These are phyloP conservation scores for Ophion slaviceki DNA, from an alignment of 2,888 invertebrate species.

Conservation along the genomic window DNA sequence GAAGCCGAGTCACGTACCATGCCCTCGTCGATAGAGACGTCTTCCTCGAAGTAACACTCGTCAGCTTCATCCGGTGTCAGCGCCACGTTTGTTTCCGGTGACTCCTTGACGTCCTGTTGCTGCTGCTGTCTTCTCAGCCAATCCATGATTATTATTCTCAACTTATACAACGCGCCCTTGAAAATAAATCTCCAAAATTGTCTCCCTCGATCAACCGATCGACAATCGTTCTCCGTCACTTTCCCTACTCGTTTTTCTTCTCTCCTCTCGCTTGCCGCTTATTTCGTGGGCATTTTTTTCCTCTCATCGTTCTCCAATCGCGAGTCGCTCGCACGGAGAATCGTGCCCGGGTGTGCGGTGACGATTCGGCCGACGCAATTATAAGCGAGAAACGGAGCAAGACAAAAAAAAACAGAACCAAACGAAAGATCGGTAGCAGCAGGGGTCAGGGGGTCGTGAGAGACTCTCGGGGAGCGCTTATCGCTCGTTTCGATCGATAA, in stretches of 20 bases:
- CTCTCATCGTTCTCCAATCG: conserved; percentile 18
- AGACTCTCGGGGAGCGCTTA: conserved; percentile 58
- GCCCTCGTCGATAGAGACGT: conserved; percentile 80
- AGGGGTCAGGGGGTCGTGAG: conserved; percentile 54
- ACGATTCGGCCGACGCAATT: conserved; percentile 35
- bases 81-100: conserved; percentile 73
- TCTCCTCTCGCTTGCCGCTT: neutral
- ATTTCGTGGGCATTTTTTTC: conserved; percentile 17
- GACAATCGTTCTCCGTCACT: neutral
- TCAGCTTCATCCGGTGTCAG: conserved; percentile 78
- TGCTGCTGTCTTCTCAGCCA: conserved; percentile 77
- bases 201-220: neutral
- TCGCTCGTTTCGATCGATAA: conserved; percentile 62
- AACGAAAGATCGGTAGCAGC: conserved; percentile 49
- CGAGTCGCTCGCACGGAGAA: neutral
- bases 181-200: conserved; percentile 3
- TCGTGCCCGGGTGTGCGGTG: conserved; percentile 33
- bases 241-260: neutral
- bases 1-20: conserved; percentile 79
- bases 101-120: conserved; percentile 77
- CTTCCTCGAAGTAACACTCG: conserved; percentile 80
- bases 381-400: conserved; percentile 19
- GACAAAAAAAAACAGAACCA: conserved; percentile 6
- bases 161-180: conserved; percentile 11
- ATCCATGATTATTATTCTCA: conserved; percentile 74